Percentiles rank a stretch among this genome's conserved stretches.
phyloP scores from a whole-genome alignment of 2,888 invertebrate species.

The Ochropleura leucogaster region DNA sequence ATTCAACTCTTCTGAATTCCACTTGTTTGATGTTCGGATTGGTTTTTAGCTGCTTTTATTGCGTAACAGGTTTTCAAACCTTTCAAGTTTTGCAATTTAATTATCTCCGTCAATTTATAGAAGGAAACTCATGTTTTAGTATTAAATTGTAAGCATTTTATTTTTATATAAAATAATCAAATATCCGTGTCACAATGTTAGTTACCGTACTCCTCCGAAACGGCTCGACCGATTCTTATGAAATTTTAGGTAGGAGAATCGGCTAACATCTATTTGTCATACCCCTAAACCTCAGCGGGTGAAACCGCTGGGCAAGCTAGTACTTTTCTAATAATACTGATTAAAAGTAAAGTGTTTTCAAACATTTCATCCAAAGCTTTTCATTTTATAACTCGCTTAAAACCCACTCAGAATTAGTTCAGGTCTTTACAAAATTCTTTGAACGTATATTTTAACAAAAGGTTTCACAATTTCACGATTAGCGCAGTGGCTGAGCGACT shows the following conservation, averaged over 20 bases:
- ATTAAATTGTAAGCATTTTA: background rate
- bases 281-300: too few species aligned
- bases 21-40: background rate
- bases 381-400: background rate
- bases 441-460: background rate
- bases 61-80: background rate
- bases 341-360: slow-evolving; percentile 1
- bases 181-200: too few species aligned
- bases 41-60: background rate
- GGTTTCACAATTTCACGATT: background rate
- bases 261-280: too few species aligned
- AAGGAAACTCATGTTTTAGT: background rate
- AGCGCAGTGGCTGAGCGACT: too few species aligned
- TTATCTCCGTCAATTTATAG: background rate
- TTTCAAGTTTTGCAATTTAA: background rate
- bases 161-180: too few species aligned
- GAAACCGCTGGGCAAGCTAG: too few species aligned
- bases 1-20: slow-evolving; percentile 4
- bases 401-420: background rate
- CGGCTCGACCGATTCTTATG: too few species aligned
- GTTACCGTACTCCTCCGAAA: too few species aligned
- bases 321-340: background rate
- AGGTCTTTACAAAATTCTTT: background rate
- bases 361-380: background rate
- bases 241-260: too few species aligned